phyloP scores from a whole-genome alignment of 2,797 vertebrate species.

The Huso huso region DNA sequence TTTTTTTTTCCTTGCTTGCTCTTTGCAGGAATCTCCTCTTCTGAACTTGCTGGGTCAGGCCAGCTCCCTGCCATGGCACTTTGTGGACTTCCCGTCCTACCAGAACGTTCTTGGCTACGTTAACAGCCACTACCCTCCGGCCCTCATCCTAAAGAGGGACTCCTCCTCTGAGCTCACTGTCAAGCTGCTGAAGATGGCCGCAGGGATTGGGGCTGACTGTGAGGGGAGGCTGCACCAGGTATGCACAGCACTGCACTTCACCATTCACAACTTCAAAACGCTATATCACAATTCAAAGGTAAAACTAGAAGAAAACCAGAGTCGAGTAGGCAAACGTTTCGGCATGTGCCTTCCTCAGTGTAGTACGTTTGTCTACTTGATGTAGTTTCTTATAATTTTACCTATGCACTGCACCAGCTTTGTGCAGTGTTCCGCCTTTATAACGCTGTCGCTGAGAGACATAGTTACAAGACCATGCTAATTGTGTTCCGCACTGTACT shows the following conservation, averaged over 20 bases:
- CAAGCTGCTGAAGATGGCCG: constrained; percentile 76
- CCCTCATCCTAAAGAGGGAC: constrained; percentile 69
- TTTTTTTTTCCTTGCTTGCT: background rate
- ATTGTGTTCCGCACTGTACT: too few relatives aligned
- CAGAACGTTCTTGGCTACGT: constrained; percentile 81
- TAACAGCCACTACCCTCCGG: constrained; percentile 80
- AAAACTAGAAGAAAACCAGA: too few relatives aligned
- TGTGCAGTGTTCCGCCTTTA: too few relatives aligned
- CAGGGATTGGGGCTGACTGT: constrained; percentile 67
- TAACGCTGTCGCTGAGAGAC: too few relatives aligned
- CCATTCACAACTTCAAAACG: too few relatives aligned
- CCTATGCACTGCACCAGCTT: too few relatives aligned
- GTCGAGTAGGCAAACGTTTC: too few relatives aligned
- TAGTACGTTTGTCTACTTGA: too few relatives aligned
- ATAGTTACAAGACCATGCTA: too few relatives aligned
- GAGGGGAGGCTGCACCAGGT: constrained; percentile 65
- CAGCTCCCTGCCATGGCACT: constrained; percentile 83
- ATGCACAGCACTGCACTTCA: constrained; percentile 15
- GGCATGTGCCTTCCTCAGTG: too few relatives aligned
- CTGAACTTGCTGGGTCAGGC: constrained; percentile 82
- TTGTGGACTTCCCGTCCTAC: constrained; percentile 78
- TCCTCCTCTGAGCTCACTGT: constrained; percentile 68
- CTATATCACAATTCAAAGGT: too few relatives aligned
- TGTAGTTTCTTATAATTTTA: too few relatives aligned
- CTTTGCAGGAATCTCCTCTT: constrained; percentile 74